These are phyloP conservation scores for Characodon lateralis DNA, from an alignment of 2,797 vertebrate genomes.

Conservation along the genomic window DNA sequence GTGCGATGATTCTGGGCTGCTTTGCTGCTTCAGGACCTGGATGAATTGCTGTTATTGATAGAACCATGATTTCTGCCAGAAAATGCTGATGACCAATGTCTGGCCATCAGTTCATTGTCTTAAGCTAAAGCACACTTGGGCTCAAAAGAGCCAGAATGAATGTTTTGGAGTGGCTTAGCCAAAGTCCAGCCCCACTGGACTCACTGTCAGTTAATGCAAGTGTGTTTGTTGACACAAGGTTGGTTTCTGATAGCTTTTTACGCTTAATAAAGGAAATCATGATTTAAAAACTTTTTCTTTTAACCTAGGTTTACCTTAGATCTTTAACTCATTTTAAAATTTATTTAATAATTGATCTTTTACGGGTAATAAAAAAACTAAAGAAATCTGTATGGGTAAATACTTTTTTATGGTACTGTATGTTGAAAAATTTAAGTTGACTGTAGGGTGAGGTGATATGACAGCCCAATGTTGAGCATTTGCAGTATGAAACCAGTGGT, in stretches of 20 bases:
- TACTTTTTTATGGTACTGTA: neutral
- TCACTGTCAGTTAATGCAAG: neutral
- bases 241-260: neutral
- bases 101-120: too few species aligned
- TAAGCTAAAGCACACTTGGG: too few species aligned
- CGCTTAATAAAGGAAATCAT: neutral
- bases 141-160: too few species aligned
- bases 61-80: too few species aligned
- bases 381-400: neutral
- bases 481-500: slow-evolving; percentile 6
- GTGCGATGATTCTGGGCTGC: too few species aligned
- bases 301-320: neutral
- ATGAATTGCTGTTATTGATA: too few species aligned
- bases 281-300: neutral
- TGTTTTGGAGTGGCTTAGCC: neutral
- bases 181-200: neutral
- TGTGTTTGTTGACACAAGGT: too few species aligned
- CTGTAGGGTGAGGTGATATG: slow-evolving; percentile 5
- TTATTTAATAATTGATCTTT: neutral
- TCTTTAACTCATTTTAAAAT: neutral
- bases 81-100: too few species aligned
- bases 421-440: neutral
- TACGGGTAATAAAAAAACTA: neutral
- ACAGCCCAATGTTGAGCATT: slow-evolving; percentile 10
- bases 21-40: too few species aligned